These are phyloP conservation scores for Brachionus asplanchnoidis DNA, from an alignment of 1,140 invertebrate genomes.

Conservation along the genomic window DNA sequence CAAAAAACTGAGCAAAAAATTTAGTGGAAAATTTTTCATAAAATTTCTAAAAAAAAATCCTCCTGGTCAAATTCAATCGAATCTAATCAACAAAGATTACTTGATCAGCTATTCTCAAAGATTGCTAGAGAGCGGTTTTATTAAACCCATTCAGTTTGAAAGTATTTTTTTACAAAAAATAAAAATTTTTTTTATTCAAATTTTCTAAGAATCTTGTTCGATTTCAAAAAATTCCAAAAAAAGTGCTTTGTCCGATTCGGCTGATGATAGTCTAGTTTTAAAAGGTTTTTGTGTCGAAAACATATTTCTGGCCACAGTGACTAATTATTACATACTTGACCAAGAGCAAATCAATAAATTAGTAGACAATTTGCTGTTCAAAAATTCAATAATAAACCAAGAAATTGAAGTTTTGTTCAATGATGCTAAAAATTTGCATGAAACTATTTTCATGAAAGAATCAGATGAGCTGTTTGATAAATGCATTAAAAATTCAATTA, in stretches of 20 bases:
- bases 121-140: neutral
- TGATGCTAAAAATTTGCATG: neutral
- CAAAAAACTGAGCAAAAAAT: conserved; percentile 19
- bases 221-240: neutral
- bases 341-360: neutral
- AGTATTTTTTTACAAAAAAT: neutral
- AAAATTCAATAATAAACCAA: neutral
- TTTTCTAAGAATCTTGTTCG: neutral
- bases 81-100: neutral
- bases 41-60: conserved; percentile 24
- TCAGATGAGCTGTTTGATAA: neutral
- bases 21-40: conserved; percentile 26
- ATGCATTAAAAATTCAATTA: conserved; percentile 5
- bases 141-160: neutral
- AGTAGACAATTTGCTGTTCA: neutral
- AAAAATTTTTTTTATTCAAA: neutral
- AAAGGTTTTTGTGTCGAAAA: neutral
- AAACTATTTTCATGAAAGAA: neutral
- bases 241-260: neutral
- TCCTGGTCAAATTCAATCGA: neutral
- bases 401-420: conserved; percentile 25
- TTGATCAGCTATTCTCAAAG: conserved; percentile 21
- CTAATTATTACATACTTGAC: neutral
- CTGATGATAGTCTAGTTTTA: neutral
- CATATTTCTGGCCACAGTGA: conserved; percentile 9